A percentile compares a stretch with the other conserved stretches of the same genome.
Evolutionary conservation across 2,888 invertebrate species (phyloP).

Genomic region (Nezara viridula): DNA sequence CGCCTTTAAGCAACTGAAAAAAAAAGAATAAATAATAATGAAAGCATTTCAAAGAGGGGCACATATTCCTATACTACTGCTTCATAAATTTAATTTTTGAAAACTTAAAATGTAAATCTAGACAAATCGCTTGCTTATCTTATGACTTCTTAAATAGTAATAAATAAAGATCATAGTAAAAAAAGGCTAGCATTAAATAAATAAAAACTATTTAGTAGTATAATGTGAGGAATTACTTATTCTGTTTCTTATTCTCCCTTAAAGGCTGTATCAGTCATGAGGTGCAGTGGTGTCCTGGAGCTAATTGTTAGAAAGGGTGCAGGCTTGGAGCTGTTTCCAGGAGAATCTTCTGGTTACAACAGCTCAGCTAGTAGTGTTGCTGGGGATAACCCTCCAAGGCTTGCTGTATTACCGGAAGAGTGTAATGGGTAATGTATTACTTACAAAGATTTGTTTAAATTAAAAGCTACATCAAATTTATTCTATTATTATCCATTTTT

Average conservation of each 20-base stretch:
- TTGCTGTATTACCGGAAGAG: constrained; percentile 60
- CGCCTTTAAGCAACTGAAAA: too few species aligned
- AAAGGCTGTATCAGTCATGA: constrained; percentile 86
- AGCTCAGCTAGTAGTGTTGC: constrained; percentile 87
- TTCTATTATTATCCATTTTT: too few species aligned
- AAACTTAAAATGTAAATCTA: too few species aligned
- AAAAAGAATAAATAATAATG: not conserved
- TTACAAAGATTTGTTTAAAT: not conserved
- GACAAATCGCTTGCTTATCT: too few species aligned
- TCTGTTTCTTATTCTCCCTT: constrained; percentile 59
- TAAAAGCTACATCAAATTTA: too few species aligned
- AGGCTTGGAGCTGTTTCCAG: constrained; percentile 84
- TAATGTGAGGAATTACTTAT: not conserved
- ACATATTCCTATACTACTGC: too few species aligned
- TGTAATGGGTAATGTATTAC: constrained; percentile 58
- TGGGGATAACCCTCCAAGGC: constrained; percentile 72
- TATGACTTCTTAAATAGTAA: too few species aligned
- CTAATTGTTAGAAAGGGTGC: constrained; percentile 83
- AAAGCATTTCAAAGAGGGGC: too few species aligned
- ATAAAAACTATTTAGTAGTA: not conserved
- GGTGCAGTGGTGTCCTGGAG: constrained; percentile 82
- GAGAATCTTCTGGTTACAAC: constrained; percentile 87
- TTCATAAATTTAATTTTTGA: too few species aligned
- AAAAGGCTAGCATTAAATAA: not conserved
- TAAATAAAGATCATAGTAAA: too few species aligned